These are phyloP conservation scores for Drosophila planitibia DNA, from an alignment of 2,888 invertebrate species.

Conservation along the genomic window DNA sequence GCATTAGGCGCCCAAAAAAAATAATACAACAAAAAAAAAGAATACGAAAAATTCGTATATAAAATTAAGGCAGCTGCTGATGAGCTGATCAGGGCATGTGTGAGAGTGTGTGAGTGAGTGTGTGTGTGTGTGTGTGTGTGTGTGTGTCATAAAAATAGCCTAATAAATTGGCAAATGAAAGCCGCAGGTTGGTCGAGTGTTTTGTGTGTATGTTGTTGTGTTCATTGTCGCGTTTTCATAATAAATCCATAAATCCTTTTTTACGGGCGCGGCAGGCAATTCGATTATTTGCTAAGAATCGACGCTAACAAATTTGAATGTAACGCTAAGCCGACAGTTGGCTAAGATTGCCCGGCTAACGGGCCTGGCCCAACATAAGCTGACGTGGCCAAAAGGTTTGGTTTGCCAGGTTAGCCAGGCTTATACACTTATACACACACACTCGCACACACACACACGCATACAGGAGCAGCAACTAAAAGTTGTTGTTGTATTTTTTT, in stretches of 20 bases:
- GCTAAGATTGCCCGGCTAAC: slow-evolving; percentile 35
- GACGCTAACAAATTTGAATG: slow-evolving; percentile 74
- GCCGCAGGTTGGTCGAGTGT: slow-evolving; percentile 57
- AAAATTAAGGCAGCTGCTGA: slow-evolving; percentile 64
- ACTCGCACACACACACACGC: slow-evolving; percentile 3
- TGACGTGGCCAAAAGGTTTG: slow-evolving; percentile 49
- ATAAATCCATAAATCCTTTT: slow-evolving; percentile 79
- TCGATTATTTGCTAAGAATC: slow-evolving; percentile 72
- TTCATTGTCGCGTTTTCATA: slow-evolving; percentile 65
- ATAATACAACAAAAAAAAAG: slow-evolving; percentile 18
- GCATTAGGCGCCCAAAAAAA: slow-evolving; percentile 51
- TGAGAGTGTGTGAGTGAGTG: slow-evolving; percentile 8
- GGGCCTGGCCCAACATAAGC: slow-evolving; percentile 45
- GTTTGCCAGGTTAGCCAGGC: slow-evolving; percentile 21
- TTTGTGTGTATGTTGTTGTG: slow-evolving; percentile 16
- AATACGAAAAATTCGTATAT: slow-evolving; percentile 39
- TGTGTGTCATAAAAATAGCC: slow-evolving; percentile 71
- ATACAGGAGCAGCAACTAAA: slow-evolving; percentile 23
- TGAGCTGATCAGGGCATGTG: slow-evolving; percentile 57
- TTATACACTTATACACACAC: slow-evolving; percentile 6
- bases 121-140: slow-evolving; percentile 19
- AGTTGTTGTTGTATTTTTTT: slow-evolving; percentile 7
- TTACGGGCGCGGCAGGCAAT: slow-evolving; percentile 67
- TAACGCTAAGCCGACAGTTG: slow-evolving; percentile 62
- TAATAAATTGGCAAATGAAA: slow-evolving; percentile 75